phyloP scores from a whole-genome alignment of 2,888 invertebrate species.

The Leucozona laternaria region DNA sequence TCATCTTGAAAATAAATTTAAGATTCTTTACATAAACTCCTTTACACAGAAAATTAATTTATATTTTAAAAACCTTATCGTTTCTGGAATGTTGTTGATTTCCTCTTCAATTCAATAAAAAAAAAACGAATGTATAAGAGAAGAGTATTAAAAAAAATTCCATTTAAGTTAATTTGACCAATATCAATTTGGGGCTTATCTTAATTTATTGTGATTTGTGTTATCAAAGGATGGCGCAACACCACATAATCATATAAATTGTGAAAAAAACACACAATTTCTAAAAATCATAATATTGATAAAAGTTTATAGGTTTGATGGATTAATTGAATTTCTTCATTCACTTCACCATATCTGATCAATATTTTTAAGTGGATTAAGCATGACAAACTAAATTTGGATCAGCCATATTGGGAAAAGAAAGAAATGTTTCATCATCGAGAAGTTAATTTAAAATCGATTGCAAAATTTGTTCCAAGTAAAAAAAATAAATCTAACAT shows the following conservation, averaged over 20 bases:
- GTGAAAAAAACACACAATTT: neutral
- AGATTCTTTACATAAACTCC: neutral
- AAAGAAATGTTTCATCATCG: neutral
- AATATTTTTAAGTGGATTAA: slow-evolving; percentile 3
- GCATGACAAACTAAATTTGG: neutral
- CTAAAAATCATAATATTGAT: neutral
- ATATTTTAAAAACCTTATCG: neutral
- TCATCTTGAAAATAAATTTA: slow-evolving; percentile 54
- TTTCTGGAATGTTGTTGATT: neutral
- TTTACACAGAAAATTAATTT: neutral
- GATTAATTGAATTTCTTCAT: slow-evolving; percentile 7
- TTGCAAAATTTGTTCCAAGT: too few relatives aligned
- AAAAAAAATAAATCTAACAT: too few relatives aligned
- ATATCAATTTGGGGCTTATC: slow-evolving; percentile 7
- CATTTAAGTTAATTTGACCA: neutral
- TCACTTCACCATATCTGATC: neutral
- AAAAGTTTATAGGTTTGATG: slow-evolving; percentile 16
- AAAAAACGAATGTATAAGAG: neutral
- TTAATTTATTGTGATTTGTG: neutral
- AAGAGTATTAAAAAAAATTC: slow-evolving; percentile 5
- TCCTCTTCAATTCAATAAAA: neutral
- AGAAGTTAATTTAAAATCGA: too few relatives aligned
- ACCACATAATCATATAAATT: neutral
- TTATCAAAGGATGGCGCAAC: slow-evolving; percentile 16
- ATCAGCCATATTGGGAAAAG: neutral